phyloP scores from a whole-genome alignment of 2,113 vertebrate genomes.

The Procavia capensis region DNA sequence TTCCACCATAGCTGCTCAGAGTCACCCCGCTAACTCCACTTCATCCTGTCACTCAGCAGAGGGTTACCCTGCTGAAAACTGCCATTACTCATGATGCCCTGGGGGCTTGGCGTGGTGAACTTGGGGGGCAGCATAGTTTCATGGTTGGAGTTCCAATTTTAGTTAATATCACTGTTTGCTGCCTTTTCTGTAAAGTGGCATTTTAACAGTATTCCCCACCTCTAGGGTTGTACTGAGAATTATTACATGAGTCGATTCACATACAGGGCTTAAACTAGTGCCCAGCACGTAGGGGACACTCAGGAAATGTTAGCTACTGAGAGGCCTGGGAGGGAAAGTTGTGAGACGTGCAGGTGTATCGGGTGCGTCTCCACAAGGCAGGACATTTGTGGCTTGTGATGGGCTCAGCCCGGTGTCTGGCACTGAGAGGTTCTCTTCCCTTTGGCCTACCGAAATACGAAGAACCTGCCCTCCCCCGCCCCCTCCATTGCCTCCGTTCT shows the following conservation, averaged over 20 bases:
- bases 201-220: not conserved
- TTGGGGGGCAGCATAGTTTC: not conserved
- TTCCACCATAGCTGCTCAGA: not conserved
- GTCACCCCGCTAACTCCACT: not conserved
- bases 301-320: not conserved
- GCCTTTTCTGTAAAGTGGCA: not conserved
- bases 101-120: not conserved
- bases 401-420: not conserved
- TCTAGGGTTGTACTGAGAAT: not conserved
- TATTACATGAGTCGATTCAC: not conserved
- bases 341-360: not conserved
- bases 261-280: not conserved
- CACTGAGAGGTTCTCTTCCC: not conserved
- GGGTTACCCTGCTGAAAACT: fast-evolving
- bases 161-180: not conserved
- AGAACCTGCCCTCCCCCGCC: not conserved
- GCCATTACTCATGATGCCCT: fast-evolving
- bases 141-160: not conserved
- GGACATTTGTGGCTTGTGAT: too few relatives aligned
- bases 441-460: not conserved
- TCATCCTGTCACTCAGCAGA: not conserved
- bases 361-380: not conserved
- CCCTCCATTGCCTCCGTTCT: not conserved
- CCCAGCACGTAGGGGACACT: not conserved
- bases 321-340: not conserved